Evolutionary conservation across 1,140 invertebrate species (phyloP), one percentile per base, ranked within the genome.

Genomic region (Aphaenogaster rudis): DNA sequence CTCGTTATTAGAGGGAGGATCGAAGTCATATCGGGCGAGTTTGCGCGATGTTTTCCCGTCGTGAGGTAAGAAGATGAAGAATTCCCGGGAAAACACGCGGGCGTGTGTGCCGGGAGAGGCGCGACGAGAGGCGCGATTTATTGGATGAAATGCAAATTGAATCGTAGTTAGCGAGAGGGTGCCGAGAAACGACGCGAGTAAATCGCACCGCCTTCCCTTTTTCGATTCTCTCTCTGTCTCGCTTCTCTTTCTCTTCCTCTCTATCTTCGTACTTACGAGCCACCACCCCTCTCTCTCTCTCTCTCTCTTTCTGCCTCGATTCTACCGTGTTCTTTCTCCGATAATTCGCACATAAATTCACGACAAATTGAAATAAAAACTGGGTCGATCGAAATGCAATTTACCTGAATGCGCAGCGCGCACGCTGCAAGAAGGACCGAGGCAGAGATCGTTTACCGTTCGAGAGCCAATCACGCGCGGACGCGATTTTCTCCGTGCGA

Each of bases 311-410:
- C 11, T 9, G 6, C 17, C 21, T 50, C 74, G 76, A 63, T 66
- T 42, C 59, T 78, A 4, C 39, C 76, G 57, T 66, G 63, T 86
- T 88, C 36, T 81, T 63, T 64, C 39, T 80, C 76, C 91, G 91
- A 88, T 92, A 90, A 91, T 89, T 91, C 86, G 59, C 80, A 87
- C 81, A 88, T 89, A 90, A 92, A 92, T 92, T 92, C 86, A 86
- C 57, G 86, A 92, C 69, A 86, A 91, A 92, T 92, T 92, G 88
- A 91, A 90, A 91, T 91, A 91, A 89, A 92, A 92, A 92, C 86
- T 90, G 54, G 87, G 88, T 90, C 89, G 76, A 90, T 90, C 88
- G 86, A 89, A 74, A 85, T 33, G 86, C 74, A 88, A 90, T 90
- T 90, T 88, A 76, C 59, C 86, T 48, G 54, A 86, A 90, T 87